phyloP scores from a whole-genome alignment of 1,140 invertebrate genomes.

The Paramacrobiotus metropolitanus region DNA sequence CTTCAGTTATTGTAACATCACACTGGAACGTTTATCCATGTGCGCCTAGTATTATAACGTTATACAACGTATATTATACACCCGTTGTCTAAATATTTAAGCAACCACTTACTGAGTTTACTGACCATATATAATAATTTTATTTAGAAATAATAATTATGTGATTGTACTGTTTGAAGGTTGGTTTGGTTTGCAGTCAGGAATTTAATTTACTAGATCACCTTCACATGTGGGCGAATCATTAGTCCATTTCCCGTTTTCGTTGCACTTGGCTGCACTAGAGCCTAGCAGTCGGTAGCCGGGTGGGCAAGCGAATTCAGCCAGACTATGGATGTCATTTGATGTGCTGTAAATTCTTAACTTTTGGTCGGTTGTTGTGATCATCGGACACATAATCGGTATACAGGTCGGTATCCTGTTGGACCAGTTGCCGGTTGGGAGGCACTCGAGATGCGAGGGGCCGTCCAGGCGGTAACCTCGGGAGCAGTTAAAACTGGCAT shows the following conservation, averaged over 20 bases:
- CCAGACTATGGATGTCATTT: slow-evolving; percentile 49
- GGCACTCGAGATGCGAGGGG: slow-evolving; percentile 38
- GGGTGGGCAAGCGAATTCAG: slow-evolving; percentile 47
- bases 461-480: slow-evolving; percentile 57
- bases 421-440: slow-evolving; percentile 60
- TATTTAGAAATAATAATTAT: too few relatives aligned
- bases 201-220: too few relatives aligned
- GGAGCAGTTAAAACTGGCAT: slow-evolving; percentile 45
- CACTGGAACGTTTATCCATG: too few relatives aligned
- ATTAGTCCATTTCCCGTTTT: slow-evolving; percentile 49
- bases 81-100: too few relatives aligned
- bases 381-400: slow-evolving; percentile 35
- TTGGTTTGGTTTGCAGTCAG: too few relatives aligned
- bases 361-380: slow-evolving; percentile 21
- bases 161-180: too few relatives aligned
- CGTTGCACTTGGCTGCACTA: slow-evolving; percentile 43
- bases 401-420: slow-evolving; percentile 44
- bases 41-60: too few relatives aligned
- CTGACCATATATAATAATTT: too few relatives aligned
- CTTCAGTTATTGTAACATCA: too few relatives aligned
- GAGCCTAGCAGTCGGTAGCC: slow-evolving; percentile 51
- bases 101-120: too few relatives aligned
- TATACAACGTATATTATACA: too few relatives aligned
- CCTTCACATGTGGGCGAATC: slow-evolving; percentile 45
- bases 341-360: slow-evolving; percentile 40